A percentile compares a stretch with the other conserved stretches of the same genome.
Conservation (phyloP, 2,113 vertebrate genomes). For the Erythrocercus mccallii region DNA sequence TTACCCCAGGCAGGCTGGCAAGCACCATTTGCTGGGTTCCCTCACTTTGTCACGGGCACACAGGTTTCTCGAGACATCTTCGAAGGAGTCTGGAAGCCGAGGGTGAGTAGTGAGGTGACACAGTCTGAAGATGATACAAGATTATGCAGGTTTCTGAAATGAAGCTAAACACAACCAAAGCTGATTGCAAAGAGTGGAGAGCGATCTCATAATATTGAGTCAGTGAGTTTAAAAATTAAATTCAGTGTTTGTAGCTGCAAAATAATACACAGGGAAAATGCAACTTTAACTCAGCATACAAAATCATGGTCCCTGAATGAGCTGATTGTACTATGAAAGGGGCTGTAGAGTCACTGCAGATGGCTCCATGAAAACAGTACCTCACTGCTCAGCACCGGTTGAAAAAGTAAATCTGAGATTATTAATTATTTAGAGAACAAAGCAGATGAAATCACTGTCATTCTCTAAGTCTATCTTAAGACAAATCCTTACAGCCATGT, state of each 20-base stretch:
- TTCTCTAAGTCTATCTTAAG: neutral
- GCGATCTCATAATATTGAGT: neutral
- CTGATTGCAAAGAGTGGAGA: neutral
- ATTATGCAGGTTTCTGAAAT: slow-evolving; percentile 8
- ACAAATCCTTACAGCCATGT: neutral
- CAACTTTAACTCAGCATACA: neutral
- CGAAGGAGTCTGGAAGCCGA: slow-evolving; percentile 9
- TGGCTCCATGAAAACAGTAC: neutral
- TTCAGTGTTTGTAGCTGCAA: neutral
- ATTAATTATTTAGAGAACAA: neutral
- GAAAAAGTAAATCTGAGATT: neutral
- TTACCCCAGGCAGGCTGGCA: slow-evolving; percentile 8
- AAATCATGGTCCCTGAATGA: neutral
- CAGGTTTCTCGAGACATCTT: neutral
- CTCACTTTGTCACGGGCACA: neutral
- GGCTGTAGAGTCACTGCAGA: neutral
- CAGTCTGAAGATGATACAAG: neutral
- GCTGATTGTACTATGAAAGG: neutral
- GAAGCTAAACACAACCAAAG: slow-evolving; percentile 6
- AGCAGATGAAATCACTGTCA: neutral
- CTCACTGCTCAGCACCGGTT: neutral
- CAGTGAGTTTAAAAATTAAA: slow-evolving; percentile 19
- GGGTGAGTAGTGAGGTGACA: slow-evolving; percentile 32
- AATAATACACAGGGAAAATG: neutral
- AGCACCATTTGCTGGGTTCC: slow-evolving; percentile 40